Conservation (phyloP, 2,113 vertebrate genomes). For the Lichenostomus cassidix region DNA sequence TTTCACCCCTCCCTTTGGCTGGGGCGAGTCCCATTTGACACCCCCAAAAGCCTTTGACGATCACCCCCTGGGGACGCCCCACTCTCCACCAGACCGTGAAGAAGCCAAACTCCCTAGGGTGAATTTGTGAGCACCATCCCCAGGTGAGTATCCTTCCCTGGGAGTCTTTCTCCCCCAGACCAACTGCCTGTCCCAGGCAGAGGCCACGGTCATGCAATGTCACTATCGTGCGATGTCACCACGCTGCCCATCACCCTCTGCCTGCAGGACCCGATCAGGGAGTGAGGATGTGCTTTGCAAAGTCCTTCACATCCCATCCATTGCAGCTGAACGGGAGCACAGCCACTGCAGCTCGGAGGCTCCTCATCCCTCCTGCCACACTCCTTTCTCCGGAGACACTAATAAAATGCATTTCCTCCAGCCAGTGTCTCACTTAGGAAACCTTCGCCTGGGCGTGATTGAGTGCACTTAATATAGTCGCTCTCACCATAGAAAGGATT, state of each 20-base stretch:
- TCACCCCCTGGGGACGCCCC: background rate
- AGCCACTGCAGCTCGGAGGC: background rate
- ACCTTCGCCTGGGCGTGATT: background rate
- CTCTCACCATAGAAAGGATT: background rate
- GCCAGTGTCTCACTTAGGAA: background rate
- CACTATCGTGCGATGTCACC: background rate
- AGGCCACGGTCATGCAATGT: no score
- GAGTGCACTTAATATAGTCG: slow-evolving; percentile 10
- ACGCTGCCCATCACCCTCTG: background rate
- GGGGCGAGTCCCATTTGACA: background rate
- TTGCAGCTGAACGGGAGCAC: background rate
- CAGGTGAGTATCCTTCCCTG: background rate
- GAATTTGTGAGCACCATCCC: background rate
- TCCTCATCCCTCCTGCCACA: background rate
- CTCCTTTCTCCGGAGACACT: background rate
- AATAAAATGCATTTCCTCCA: background rate
- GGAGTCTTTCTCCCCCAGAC: background rate
- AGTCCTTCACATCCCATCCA: background rate
- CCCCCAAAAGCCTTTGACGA: background rate
- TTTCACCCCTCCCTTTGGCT: fast-evolving
- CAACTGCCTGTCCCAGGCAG: background rate
- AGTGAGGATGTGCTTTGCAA: fast-evolving
- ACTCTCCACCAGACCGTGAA: background rate
- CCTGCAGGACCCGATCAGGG: fast-evolving
- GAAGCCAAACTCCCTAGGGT: background rate